Percentiles rank a stretch among this genome's conserved stretches.
Evolutionary conservation across 2,113 vertebrate species (phyloP).

Genomic region (Mobula birostris): DNA sequence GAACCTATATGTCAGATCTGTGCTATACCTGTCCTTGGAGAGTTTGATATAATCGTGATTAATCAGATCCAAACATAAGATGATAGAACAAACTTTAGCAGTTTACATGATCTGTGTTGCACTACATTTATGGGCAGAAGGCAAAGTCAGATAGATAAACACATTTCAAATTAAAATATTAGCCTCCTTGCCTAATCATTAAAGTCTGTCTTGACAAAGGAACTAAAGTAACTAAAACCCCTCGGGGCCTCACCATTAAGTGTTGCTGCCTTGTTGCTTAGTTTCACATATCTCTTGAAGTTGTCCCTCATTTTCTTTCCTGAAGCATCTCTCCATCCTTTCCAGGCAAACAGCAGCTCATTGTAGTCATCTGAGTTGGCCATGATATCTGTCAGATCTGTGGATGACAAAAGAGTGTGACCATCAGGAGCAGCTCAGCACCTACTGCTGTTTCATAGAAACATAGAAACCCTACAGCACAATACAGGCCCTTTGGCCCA

Average conservation of each 20-base stretch:
- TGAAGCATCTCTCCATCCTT: slow-evolving; percentile 79
- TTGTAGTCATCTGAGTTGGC: slow-evolving; percentile 75
- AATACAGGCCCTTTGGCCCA: too few species aligned
- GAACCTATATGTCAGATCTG: background rate
- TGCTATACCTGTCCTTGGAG: background rate
- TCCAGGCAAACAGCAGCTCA: slow-evolving; percentile 79
- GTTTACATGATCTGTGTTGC: background rate
- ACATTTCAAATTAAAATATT: too few species aligned
- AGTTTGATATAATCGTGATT: background rate
- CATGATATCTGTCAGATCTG: slow-evolving; percentile 82
- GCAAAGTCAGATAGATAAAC: background rate
- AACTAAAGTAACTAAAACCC: background rate
- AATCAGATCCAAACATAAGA: too few species aligned
- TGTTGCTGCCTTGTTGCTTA: slow-evolving; percentile 80
- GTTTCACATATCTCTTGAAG: slow-evolving; percentile 74
- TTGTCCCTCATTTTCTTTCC: slow-evolving; percentile 67
- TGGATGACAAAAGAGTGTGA: background rate
- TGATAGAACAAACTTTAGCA: background rate
- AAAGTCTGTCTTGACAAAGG: background rate
- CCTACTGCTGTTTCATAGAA: too few species aligned
- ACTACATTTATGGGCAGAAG: background rate
- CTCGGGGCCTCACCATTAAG: slow-evolving; percentile 70
- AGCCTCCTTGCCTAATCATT: background rate
- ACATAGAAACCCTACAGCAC: background rate
- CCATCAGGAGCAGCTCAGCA: too few species aligned